Evolutionary conservation across 2,888 invertebrate genomes (phyloP).

Genomic region (Vannuccia rotundouncinata): DNA sequence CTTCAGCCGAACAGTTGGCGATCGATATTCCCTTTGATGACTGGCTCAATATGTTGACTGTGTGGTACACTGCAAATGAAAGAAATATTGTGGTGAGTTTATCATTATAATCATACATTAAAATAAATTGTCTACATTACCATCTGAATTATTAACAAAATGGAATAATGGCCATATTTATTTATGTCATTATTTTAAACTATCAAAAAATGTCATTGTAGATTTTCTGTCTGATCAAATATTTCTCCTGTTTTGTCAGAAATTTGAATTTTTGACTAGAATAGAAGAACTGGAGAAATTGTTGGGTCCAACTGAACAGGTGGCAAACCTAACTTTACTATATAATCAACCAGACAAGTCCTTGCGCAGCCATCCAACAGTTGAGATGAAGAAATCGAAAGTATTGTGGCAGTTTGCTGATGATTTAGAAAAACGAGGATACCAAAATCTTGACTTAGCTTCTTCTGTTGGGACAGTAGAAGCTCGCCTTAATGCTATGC

Average conservation of each 20-base stretch:
- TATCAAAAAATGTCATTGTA: too few species aligned
- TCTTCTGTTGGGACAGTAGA: too few species aligned
- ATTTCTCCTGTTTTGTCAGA: too few species aligned
- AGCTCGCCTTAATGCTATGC: background rate
- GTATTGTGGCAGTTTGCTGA: background rate
- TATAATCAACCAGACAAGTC: background rate
- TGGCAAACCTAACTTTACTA: background rate
- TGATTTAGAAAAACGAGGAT: background rate
- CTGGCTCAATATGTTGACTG: background rate
- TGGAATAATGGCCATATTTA: too few species aligned
- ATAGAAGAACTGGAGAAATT: background rate
- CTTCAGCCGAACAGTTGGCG: background rate
- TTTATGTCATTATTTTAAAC: too few species aligned
- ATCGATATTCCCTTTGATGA: background rate
- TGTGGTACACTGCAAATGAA: background rate
- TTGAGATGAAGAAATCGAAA: background rate
- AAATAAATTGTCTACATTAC: too few species aligned
- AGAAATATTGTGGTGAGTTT: too few species aligned
- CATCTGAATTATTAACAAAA: too few species aligned
- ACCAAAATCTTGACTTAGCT: too few species aligned
- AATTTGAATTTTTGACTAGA: too few species aligned
- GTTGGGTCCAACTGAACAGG: background rate
- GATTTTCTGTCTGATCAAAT: too few species aligned
- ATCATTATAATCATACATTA: too few species aligned
- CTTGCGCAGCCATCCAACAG: background rate